These are phyloP conservation scores for Apamea epomidion DNA, from an alignment of 2,888 invertebrate species.

Conservation along the genomic window DNA sequence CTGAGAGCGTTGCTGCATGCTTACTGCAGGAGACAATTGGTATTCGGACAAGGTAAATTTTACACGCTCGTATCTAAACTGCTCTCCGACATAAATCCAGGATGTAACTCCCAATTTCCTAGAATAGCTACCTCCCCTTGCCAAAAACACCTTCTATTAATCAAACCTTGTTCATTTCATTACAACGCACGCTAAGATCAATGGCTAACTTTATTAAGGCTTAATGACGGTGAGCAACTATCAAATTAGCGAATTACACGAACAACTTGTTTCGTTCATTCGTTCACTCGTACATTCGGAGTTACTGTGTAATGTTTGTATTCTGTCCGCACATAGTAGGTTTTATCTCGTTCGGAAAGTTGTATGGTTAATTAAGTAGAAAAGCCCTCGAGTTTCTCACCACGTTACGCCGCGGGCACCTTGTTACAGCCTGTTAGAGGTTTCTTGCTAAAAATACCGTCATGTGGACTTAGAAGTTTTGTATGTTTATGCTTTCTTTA, in stretches of 20 bases:
- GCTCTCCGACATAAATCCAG: not conserved
- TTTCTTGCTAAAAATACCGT: conserved; percentile 67
- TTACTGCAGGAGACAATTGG: conserved; percentile 29
- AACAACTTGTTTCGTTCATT: conserved; percentile 62
- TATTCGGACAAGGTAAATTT: conserved; percentile 18
- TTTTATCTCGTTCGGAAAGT: conserved; percentile 80
- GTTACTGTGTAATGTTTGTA: conserved; percentile 76
- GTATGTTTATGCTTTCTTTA: conserved; percentile 35
- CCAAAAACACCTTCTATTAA: conserved; percentile 19
- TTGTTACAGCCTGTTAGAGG: conserved; percentile 79
- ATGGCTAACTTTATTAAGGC: conserved; percentile 60
- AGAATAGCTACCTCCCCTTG: not conserved
- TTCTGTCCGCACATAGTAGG: conserved; percentile 74
- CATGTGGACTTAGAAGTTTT: conserved; percentile 53
- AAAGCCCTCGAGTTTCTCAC: conserved; percentile 80
- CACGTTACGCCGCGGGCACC: conserved; percentile 82
- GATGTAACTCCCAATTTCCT: conserved; percentile 1
- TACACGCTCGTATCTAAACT: conserved; percentile 18
- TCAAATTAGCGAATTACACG: conserved; percentile 68
- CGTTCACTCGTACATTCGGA: conserved; percentile 59
- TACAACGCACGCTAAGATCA: conserved; percentile 57
- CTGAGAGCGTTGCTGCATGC: conserved; percentile 31
- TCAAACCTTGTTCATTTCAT: conserved; percentile 34
- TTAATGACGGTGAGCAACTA: conserved; percentile 63
- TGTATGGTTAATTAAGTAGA: conserved; percentile 85